phyloP scores from a whole-genome alignment of 2,888 invertebrate genomes.

The Antitype chi region DNA sequence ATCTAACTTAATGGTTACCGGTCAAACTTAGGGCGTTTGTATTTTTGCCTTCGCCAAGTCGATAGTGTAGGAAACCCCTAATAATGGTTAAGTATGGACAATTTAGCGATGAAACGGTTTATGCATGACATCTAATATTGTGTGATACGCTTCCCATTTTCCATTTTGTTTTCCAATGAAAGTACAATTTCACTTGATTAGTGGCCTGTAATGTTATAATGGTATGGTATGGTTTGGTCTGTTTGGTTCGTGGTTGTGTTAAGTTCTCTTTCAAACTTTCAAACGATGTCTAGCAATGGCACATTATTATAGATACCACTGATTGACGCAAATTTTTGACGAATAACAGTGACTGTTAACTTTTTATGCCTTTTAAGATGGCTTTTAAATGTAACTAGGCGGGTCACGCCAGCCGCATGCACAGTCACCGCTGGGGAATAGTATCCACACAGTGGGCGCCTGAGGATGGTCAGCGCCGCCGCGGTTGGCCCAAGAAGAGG shows the following conservation, averaged over 20 bases:
- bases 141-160: slow-evolving; percentile 80
- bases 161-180: slow-evolving; percentile 81
- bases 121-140: slow-evolving; percentile 71
- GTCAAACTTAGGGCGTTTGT: neutral
- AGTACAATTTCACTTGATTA: slow-evolving; percentile 81
- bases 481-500: too few relatives aligned
- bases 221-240: slow-evolving; percentile 1
- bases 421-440: too few relatives aligned
- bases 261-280: neutral
- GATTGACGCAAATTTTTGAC: neutral
- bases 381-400: neutral
- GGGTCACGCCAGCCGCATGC: too few relatives aligned
- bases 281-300: neutral
- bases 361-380: neutral
- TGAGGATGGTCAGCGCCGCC: too few relatives aligned
- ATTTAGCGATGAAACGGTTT: slow-evolving; percentile 47
- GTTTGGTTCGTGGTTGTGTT: neutral
- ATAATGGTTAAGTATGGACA: slow-evolving; percentile 54
- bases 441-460: too few relatives aligned
- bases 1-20: neutral
- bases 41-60: slow-evolving; percentile 23
- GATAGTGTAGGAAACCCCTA: slow-evolving; percentile 23
- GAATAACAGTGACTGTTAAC: neutral
- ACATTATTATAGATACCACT: neutral
- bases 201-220: slow-evolving; percentile 52